Percentiles rank a stretch among this genome's conserved stretches.
These are phyloP conservation scores for Amazona guildingii DNA, from an alignment of 2,113 vertebrate species.

Conservation along the genomic window DNA sequence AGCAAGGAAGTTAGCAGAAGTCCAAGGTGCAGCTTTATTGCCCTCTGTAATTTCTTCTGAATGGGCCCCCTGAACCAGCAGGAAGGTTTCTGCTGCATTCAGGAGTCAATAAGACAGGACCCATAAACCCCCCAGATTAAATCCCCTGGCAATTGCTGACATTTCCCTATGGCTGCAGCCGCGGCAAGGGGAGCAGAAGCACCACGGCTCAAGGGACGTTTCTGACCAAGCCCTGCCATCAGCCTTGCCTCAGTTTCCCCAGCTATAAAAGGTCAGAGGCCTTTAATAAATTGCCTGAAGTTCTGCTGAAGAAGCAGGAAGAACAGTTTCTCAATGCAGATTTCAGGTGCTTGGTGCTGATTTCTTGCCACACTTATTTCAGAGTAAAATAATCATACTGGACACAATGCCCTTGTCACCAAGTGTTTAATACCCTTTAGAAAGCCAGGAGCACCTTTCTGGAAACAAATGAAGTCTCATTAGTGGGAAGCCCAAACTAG, in stretches of 20 bases:
- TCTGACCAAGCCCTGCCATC: background rate
- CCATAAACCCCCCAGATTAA: background rate
- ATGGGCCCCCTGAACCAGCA: background rate
- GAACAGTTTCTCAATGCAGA: background rate
- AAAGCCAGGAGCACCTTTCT: constrained; percentile 21
- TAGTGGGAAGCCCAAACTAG: background rate
- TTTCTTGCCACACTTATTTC: background rate
- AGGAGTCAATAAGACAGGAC: background rate
- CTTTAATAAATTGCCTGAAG: background rate
- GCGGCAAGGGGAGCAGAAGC: background rate
- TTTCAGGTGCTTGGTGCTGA: background rate
- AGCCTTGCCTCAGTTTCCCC: background rate
- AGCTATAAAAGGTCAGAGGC: background rate
- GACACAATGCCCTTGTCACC: background rate
- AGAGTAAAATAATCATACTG: background rate
- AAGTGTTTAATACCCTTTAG: background rate
- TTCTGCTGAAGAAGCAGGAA: background rate
- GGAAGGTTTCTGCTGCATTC: background rate
- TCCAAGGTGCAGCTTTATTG: constrained; percentile 34
- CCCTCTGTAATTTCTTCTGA: background rate
- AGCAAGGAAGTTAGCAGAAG: background rate
- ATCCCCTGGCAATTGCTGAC: fast-evolving
- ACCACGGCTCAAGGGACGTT: fast-evolving
- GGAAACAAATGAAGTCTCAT: constrained; percentile 4
- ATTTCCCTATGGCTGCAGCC: background rate